Percentiles rank a stretch among this genome's conserved stretches.
These are phyloP conservation scores for Wiebesia pumilae DNA, from an alignment of 1,140 invertebrate genomes.

Conservation along the genomic window DNA sequence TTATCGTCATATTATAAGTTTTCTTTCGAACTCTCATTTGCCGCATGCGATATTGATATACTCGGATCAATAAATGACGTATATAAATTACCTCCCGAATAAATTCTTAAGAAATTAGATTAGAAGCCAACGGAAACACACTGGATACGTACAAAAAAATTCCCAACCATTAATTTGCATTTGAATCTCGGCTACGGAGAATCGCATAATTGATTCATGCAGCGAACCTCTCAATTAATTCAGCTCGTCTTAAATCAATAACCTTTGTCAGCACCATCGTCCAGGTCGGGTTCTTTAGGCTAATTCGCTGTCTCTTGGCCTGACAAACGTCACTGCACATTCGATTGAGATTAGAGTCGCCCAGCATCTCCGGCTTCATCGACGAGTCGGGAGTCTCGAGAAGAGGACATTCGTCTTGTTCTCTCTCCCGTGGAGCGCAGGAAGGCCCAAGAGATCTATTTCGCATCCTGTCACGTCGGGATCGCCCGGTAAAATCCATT, in stretches of 20 bases:
- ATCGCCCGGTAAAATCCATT: conserved; percentile 18
- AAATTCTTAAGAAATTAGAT: neutral
- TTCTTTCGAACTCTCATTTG: neutral
- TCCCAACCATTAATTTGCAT: neutral
- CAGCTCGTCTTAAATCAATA: conserved; percentile 17
- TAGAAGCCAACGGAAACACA: neutral
- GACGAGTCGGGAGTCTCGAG: neutral
- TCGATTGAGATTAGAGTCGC: conserved; percentile 38
- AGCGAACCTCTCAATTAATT: conserved; percentile 25
- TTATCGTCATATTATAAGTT: neutral
- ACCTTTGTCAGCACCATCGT: conserved; percentile 1
- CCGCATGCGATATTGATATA: neutral
- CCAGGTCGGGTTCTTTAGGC: conserved; percentile 15
- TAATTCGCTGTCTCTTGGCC: conserved; percentile 31
- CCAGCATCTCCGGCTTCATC: neutral
- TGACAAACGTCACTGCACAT: conserved; percentile 34
- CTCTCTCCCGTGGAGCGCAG: neutral
- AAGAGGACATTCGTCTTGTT: conserved; percentile 48
- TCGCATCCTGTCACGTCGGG: conserved; percentile 49
- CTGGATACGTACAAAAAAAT: neutral
- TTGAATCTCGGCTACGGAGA: neutral
- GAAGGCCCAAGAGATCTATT: conserved; percentile 32
- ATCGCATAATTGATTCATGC: conserved; percentile 26
- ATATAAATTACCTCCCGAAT: neutral
- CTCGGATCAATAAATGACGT: neutral